Base-by-base conservation (phyloP, 2,888 invertebrate species). In the Endotricha flammealis region DNA sequence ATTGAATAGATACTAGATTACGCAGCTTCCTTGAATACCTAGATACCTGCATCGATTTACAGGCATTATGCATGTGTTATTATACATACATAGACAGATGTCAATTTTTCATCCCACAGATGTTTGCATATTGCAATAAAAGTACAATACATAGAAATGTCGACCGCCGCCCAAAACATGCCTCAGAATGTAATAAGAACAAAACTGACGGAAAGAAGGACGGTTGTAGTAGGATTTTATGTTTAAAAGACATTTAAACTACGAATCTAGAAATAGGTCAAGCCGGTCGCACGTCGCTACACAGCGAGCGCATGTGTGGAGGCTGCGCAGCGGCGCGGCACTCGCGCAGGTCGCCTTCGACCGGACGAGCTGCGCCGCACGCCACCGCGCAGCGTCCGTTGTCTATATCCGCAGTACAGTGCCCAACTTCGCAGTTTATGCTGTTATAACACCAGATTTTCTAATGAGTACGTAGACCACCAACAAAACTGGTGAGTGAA, bases 401-500 rank as follows among this genome's bases (percentile, higher is more conserved):
- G 38, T 54, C 45, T 47, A 36, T 57, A 52, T 52, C 59, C 57
- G 64, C 67, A 65, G 56, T 66, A 66, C 61, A 60, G 53, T 53
- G 45, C 39, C 42, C 46, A 50, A 46, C 43, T 54, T 53, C 54
- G 64, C 59, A 67, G 62, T 63, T 48, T 55, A 48, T 53, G 56
- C 49, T 58, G 55, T 57, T 59, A 57, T 59, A 48, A 36, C 51
- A 50, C n/a, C 49, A 48, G 46, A 44, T 36, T 44, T 37, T 17
- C 47, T 36, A 47, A 62, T 60, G 50, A 64, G 60, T 63, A 63
- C 68, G 57, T 71, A 67, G 54, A 65, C 38, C 51, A 36, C 44
- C 54, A 60, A 46, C 50, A 44, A 57, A 43, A 63, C 57, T 64
- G 81, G 81, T 82, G 70, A 82, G 82, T 80, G 60, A 48, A 42